Conservation (phyloP, 2,113 vertebrate genomes). For the Carassius auratus region DNA sequence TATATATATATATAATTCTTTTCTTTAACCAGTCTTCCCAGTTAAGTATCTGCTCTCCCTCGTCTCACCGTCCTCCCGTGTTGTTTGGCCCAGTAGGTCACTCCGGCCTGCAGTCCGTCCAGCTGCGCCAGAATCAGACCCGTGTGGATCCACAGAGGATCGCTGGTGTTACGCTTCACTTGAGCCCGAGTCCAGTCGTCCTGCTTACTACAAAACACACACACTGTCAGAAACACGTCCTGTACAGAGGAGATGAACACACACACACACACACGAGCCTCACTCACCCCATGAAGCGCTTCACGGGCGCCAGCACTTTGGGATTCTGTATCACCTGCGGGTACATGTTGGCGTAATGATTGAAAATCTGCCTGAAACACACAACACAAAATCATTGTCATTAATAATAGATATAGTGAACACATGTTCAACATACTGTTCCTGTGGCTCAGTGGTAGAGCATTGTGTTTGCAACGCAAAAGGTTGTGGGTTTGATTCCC, state of each 20-base stretch:
- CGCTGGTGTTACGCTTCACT: slow-evolving; percentile 73
- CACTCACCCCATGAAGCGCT: slow-evolving; percentile 69
- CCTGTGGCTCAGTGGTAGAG: too few species aligned
- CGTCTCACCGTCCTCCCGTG: slow-evolving; percentile 70
- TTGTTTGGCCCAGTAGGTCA: slow-evolving; percentile 76
- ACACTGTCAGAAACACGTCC: neutral
- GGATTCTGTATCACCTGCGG: slow-evolving; percentile 81
- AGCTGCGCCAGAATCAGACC: slow-evolving; percentile 85
- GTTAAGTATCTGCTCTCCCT: too few species aligned
- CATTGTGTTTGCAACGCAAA: too few species aligned
- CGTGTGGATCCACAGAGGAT: slow-evolving; percentile 85
- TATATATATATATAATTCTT: too few species aligned
- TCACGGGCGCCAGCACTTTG: slow-evolving; percentile 68
- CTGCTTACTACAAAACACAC: slow-evolving; percentile 77
- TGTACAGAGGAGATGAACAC: neutral
- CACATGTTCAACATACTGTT: too few species aligned
- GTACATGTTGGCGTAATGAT: slow-evolving; percentile 88
- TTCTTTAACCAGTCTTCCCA: too few species aligned
- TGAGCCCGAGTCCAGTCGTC: slow-evolving; percentile 83
- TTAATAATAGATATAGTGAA: too few species aligned
- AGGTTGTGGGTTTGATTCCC: too few species aligned
- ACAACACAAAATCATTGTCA: neutral
- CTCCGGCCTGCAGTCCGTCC: slow-evolving; percentile 86
- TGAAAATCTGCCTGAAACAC: slow-evolving; percentile 82
- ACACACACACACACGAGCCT: neutral